A percentile compares a stretch with the other conserved stretches of the same genome.
Evolutionary conservation across 2,888 invertebrate species (phyloP).

Genomic region (Galerucella calmariensis): DNA sequence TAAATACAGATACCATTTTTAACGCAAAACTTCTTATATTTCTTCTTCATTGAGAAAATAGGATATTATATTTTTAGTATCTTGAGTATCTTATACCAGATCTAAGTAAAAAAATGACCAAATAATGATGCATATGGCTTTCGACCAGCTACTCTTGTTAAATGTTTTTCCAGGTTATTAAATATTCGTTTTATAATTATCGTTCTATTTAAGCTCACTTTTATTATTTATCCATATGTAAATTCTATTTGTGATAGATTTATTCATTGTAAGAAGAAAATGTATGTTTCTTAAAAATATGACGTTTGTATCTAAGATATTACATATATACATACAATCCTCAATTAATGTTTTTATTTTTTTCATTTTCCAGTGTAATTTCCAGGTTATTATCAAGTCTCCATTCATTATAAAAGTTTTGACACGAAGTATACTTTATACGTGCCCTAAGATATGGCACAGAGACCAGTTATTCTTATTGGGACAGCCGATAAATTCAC

Average conservation of each 20-base stretch:
- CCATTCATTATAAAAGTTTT: no score
- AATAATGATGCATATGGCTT: conserved; percentile 34
- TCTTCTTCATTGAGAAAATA: background rate
- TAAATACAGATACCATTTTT: background rate
- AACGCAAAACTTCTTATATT: background rate
- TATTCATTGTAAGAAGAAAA: conserved; percentile 56
- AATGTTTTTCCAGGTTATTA: conserved; percentile 49
- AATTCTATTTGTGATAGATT: conserved; percentile 61
- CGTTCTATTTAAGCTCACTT: conserved; percentile 48
- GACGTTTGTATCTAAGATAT: conserved; percentile 57
- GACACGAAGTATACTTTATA: no score
- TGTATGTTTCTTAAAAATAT: conserved; percentile 59
- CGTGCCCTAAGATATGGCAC: no score
- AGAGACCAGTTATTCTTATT: no score
- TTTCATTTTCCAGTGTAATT: background rate
- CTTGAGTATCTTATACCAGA: background rate
- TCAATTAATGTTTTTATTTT: background rate
- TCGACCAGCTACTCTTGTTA: conserved; percentile 35
- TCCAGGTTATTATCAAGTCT: background rate
- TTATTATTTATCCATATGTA: conserved; percentile 53
- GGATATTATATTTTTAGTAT: no score
- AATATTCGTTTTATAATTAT: conserved; percentile 41
- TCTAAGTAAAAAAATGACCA: conserved; percentile 1
- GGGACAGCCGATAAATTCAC: no score
- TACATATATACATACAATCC: conserved; percentile 52